Conservation (phyloP, 1,140 invertebrate species). For the Calephelis nemesis region DNA sequence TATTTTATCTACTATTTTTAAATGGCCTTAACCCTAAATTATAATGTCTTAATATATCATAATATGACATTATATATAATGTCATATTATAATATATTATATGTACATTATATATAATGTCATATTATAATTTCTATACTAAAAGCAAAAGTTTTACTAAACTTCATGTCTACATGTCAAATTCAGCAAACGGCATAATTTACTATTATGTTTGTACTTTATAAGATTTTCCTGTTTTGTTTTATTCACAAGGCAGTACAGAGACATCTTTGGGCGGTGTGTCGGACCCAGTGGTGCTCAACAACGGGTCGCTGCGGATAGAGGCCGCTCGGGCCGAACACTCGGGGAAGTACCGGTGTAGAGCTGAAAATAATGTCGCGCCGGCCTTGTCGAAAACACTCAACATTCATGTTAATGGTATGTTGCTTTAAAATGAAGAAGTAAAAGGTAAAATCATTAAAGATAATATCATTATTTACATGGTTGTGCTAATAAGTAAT, state of each 20-base stretch:
- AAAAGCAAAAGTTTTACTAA: not conserved
- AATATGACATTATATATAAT: no score
- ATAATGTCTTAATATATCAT: no score
- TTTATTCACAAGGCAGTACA: conserved; percentile 51
- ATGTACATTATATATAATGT: no score
- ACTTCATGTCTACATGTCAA: no score
- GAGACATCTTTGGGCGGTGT: conserved; percentile 65
- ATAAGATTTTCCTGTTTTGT: conserved; percentile 2
- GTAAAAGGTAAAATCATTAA: no score
- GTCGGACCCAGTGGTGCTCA: conserved; percentile 74
- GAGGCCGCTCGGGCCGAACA: conserved; percentile 85
- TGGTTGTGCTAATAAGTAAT: no score
- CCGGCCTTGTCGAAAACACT: conserved; percentile 87
- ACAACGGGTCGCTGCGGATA: conserved; percentile 86
- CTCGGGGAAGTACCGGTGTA: conserved; percentile 92
- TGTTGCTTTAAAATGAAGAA: conserved; percentile 31
- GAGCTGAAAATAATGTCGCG: conserved; percentile 92
- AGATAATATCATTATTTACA: no score
- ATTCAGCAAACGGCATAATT: no score
- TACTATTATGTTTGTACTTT: no score
- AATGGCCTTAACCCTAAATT: conserved; percentile 1
- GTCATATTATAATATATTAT: no score
- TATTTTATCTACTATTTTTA: not conserved
- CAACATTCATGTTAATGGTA: conserved; percentile 89
- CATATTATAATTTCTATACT: not conserved